Evolutionary conservation across 1,140 invertebrate genomes (phyloP), one percentile per base, ranked within the genome.

Genomic region (Trichoplusia ni): DNA sequence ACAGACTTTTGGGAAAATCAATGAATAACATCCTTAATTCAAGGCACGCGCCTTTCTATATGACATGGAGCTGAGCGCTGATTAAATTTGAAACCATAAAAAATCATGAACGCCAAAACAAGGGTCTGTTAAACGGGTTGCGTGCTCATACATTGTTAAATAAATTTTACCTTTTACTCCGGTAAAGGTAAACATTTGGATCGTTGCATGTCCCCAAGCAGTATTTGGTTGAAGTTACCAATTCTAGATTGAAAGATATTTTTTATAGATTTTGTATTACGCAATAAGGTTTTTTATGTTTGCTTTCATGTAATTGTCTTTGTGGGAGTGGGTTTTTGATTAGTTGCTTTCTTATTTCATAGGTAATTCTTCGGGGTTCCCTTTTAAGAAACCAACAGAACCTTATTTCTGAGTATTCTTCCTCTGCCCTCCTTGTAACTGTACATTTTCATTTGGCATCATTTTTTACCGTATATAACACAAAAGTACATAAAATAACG

Each of bases 41-140:
- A 19, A 60, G 56, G 53, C 47, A 61, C 66, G 63, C 35, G 69
- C 65, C 49, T 44, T 44, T 18, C 25, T 56, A 63, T 31, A 31
- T 61, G 35, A 60, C 40, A 62, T 61, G 23, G 51, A 63, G 67
- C 51, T 35, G 25, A 49, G 11, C 35, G 65, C 64, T 82, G 75
- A 82, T 82, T 82, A 82, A 82, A 80, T 77, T 72, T 70, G 75
- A 82, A 80, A 69, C 80, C 80, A 61, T 82, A 82, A 79, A 79
- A 80, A 79, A 77, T 75, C 71, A 78, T 70, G 62, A 67, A 63
- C 49, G 63, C 40, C 18, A 35, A 59, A 60, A 27, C 5, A 11
- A 47, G 42, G 58, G 19, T 5, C 40, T 21, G 42, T 47, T 60
- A 60, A 27, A 0, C 19, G 9, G 11, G 44, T 58, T 37, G 54